These are phyloP conservation scores for Australoheros scitulus DNA, from an alignment of 2,113 vertebrate genomes.

Conservation along the genomic window DNA sequence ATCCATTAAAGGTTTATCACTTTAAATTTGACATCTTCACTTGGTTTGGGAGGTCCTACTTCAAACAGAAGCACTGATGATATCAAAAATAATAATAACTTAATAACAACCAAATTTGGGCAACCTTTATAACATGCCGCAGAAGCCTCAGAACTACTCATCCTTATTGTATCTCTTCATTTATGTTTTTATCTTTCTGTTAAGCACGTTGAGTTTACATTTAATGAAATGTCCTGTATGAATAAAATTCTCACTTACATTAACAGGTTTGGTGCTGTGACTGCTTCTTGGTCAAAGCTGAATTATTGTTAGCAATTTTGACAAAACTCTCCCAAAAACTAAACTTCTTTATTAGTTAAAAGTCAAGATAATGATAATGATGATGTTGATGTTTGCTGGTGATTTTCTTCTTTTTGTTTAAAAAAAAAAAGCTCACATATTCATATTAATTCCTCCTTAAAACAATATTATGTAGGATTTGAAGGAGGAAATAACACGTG, in stretches of 20 bases:
- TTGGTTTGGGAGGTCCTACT: fast-evolving
- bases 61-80: not conserved
- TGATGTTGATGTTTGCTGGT: not conserved
- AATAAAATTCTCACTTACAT: not conserved
- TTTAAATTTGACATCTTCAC: not conserved
- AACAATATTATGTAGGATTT: not conserved
- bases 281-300: not conserved
- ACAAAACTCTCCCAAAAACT: no score
- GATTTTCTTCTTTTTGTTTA: not conserved
- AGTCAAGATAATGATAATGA: not conserved
- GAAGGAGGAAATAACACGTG: not conserved
- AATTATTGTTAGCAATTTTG: not conserved
- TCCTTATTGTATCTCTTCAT: not conserved
- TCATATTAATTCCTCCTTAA: not conserved
- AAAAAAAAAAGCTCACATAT: not conserved
- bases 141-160: not conserved
- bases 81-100: not conserved
- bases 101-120: no score
- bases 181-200: no score
- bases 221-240: not conserved
- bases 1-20: not conserved
- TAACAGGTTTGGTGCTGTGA: not conserved
- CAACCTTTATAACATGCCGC: no score
- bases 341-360: not conserved
- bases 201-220: no score